A percentile compares a stretch with the other conserved stretches of the same genome.
Evolutionary conservation across 2,113 vertebrate species (phyloP).

Genomic region (Cricetomys ansorgei): DNA sequence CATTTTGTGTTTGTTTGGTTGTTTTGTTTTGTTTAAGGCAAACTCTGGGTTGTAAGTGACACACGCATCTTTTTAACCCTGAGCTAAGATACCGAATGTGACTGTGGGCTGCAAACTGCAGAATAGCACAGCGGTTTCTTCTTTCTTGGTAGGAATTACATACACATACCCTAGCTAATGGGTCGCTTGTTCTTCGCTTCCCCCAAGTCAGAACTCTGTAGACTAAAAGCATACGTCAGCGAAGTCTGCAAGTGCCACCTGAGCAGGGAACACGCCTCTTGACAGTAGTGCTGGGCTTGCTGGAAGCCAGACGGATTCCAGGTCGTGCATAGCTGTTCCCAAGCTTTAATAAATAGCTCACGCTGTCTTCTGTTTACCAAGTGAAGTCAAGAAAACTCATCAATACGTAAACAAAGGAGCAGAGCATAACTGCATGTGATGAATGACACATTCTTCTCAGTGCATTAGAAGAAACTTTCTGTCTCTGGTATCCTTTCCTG

Average conservation of each 20-base stretch:
- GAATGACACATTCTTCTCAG: slow-evolving; percentile 52
- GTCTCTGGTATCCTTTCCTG: slow-evolving; percentile 33
- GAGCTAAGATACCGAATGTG: neutral
- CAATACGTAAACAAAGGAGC: slow-evolving; percentile 66
- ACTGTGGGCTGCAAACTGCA: neutral
- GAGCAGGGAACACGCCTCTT: neutral
- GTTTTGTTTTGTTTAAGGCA: neutral
- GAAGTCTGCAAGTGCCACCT: slow-evolving; percentile 39
- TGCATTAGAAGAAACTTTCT: slow-evolving; percentile 60
- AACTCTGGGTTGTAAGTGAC: neutral
- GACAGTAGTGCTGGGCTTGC: neutral
- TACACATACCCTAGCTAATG: neutral
- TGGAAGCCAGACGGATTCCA: slow-evolving; percentile 61
- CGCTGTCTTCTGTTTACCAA: slow-evolving; percentile 54
- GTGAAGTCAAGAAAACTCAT: slow-evolving; percentile 66
- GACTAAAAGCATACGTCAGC: slow-evolving; percentile 29
- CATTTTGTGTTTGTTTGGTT: neutral
- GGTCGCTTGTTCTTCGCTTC: neutral
- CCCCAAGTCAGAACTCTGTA: slow-evolving; percentile 36
- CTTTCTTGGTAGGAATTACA: slow-evolving; percentile 14
- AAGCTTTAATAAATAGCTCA: slow-evolving; percentile 70
- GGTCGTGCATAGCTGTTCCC: slow-evolving; percentile 72
- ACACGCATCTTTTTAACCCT: neutral
- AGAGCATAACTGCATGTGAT: slow-evolving; percentile 25
- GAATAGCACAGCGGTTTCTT: neutral